These are phyloP conservation scores for Monodelphis domestica DNA, from an alignment of 2,797 vertebrate species.

Conservation along the genomic window DNA sequence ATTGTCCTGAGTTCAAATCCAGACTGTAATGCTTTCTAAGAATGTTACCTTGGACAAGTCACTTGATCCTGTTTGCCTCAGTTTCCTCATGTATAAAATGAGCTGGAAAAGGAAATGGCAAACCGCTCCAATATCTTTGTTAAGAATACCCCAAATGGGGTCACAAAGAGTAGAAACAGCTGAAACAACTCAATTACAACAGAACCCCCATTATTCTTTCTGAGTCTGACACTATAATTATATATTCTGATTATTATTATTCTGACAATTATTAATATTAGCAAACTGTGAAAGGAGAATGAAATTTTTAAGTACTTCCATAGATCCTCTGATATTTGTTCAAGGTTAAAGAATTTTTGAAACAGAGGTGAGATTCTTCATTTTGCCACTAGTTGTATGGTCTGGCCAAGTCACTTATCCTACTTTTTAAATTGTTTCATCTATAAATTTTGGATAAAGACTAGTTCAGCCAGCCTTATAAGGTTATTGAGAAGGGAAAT, in stretches of 20 bases:
- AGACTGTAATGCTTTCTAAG: too few species aligned
- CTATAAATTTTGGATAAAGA: background rate
- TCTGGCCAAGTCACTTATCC: slow-evolving; percentile 5
- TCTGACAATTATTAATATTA: background rate
- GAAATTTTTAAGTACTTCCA: background rate
- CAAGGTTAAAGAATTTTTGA: background rate
- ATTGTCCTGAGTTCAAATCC: too few species aligned
- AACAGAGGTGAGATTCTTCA: slow-evolving; percentile 18
- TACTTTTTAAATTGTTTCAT: background rate
- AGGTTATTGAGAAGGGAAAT: background rate
- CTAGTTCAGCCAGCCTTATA: background rate
- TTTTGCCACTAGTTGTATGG: slow-evolving; percentile 35
- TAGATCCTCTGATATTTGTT: background rate
- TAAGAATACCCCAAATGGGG: too few species aligned
- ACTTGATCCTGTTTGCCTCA: too few species aligned
- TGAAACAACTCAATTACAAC: too few species aligned
- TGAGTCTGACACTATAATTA: background rate
- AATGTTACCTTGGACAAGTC: too few species aligned
- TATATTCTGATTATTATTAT: background rate
- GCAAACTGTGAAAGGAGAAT: background rate
- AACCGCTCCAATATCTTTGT: too few species aligned
- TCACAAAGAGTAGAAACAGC: background rate
- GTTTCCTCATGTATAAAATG: too few species aligned
- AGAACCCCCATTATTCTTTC: too few species aligned
- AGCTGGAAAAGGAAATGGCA: too few species aligned